Evolutionary conservation across 2,888 invertebrate species (phyloP), one percentile per base, ranked within the genome.

Genomic region (Lysandra coridon): DNA sequence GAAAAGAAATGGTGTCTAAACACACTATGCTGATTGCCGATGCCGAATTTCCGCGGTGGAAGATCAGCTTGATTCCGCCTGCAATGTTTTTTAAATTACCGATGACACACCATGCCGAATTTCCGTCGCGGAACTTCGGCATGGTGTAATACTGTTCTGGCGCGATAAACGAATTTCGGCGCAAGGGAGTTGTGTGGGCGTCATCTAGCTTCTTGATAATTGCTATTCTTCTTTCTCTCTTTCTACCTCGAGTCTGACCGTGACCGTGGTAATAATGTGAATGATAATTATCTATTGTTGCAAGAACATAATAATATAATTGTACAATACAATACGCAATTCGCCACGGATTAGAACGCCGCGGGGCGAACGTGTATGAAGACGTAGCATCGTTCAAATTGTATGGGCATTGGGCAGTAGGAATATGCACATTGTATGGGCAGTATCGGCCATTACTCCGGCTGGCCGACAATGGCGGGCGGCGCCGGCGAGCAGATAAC

Each of bases 401-500:
- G 62, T 23, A 62, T 62, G 62, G 23, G 62, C 62, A 62, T 49
- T 49, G 49, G 49, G 49, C 49, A 49, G 49, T 10, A 49, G 53
- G 53, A 53, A 62, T 62, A 62, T 62, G 5, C 80, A 75, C 78
- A 77, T 78, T 79, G 10, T 57, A 64, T 30, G 64, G 64, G 12
- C 64, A 64, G 80, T 74, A 80, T 78, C 79, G 80, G 77, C 74
- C 75, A 62, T 80, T 79, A 44, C 73, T 78, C 79, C 73, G 62
- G 79, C 79, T 73, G 74, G 77, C 79, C 75, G 49, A 75, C 75
- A 76, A 57, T 57, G 53, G 73, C 78, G 78, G 69, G 64, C 78
- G 74, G 80, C 76, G 75, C 60, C 80, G 78, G 80, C 80, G 37
- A 60, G 73, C 79, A 73, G 77, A 57, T 69, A 69, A 69, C 69